Percentiles rank a stretch among this genome's conserved stretches.
These are phyloP conservation scores for Penaeus chinensis DNA, from an alignment of 1,140 invertebrate species.

Conservation along the genomic window DNA sequence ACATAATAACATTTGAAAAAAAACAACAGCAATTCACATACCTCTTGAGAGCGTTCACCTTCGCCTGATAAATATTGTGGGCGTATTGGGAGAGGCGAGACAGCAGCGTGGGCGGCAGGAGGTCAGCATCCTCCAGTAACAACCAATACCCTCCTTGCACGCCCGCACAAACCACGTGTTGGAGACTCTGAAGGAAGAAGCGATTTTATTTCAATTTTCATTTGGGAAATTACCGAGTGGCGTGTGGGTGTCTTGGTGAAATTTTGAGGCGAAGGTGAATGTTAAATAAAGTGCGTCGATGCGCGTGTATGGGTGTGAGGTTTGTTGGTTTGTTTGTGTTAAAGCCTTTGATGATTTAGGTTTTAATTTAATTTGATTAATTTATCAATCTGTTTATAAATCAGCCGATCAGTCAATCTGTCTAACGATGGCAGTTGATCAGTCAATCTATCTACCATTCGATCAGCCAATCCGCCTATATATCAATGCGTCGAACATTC, in stretches of 20 bases:
- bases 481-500: too few species aligned
- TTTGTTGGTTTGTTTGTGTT: too few species aligned
- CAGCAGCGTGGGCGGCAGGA: neutral
- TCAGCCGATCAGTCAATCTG: too few species aligned
- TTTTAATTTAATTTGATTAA: too few species aligned
- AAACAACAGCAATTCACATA: neutral
- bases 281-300: neutral
- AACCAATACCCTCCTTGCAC: conserved; percentile 55
- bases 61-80: conserved; percentile 44
- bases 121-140: conserved; percentile 46
- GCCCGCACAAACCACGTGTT: conserved; percentile 44
- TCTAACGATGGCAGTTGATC: too few species aligned
- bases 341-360: too few species aligned
- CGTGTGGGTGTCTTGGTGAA: too few species aligned
- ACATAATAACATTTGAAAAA: neutral
- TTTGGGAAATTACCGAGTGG: neutral
- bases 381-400: too few species aligned
- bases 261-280: neutral
- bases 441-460: too few species aligned
- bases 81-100: conserved; percentile 39
- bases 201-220: too few species aligned
- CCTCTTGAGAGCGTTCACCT: conserved; percentile 54
- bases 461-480: too few species aligned
- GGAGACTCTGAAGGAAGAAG: conserved; percentile 43
- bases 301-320: too few species aligned